phyloP scores from a whole-genome alignment of 2,888 invertebrate species.

The Drosophila anomalata region DNA sequence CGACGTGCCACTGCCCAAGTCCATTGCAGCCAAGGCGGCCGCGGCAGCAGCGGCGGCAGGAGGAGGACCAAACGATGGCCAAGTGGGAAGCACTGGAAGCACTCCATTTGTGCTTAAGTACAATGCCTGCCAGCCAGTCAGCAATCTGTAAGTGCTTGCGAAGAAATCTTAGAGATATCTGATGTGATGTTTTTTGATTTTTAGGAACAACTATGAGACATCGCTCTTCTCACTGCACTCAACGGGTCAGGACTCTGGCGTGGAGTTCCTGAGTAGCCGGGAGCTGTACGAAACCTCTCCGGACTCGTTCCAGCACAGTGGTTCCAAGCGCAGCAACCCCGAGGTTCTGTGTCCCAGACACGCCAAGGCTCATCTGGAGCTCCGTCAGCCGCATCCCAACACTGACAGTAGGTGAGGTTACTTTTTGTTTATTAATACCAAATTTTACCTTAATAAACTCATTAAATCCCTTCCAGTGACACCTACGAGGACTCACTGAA shows the following conservation, averaged over 20 bases:
- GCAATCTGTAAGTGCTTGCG: constrained; percentile 73
- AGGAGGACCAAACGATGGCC: constrained; percentile 30
- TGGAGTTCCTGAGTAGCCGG: constrained; percentile 85
- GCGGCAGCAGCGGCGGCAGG: constrained; percentile 56
- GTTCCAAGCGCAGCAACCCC: constrained; percentile 55
- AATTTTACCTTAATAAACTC: neutral
- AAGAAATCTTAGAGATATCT: neutral
- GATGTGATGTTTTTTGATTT: neutral
- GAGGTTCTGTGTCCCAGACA: constrained; percentile 79
- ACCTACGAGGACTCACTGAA: constrained; percentile 93
- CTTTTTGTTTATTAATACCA: neutral
- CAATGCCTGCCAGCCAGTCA: constrained; percentile 81
- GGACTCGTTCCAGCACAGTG: constrained; percentile 76
- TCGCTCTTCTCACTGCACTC: constrained; percentile 92
- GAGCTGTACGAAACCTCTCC: constrained; percentile 82
- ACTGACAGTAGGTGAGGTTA: constrained; percentile 81
- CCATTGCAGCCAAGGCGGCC: constrained; percentile 78
- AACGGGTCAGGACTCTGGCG: constrained; percentile 92
- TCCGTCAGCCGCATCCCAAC: constrained; percentile 65
- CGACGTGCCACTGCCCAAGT: constrained; percentile 84
- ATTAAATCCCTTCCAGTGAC: constrained; percentile 84
- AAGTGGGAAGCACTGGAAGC: constrained; percentile 30
- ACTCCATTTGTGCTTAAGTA: constrained; percentile 82
- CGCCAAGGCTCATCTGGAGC: constrained; percentile 75
- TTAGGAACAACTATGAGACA: constrained; percentile 85